Evolutionary conservation across 1,140 invertebrate genomes (phyloP).

Genomic region (Ceratitis capitata): DNA sequence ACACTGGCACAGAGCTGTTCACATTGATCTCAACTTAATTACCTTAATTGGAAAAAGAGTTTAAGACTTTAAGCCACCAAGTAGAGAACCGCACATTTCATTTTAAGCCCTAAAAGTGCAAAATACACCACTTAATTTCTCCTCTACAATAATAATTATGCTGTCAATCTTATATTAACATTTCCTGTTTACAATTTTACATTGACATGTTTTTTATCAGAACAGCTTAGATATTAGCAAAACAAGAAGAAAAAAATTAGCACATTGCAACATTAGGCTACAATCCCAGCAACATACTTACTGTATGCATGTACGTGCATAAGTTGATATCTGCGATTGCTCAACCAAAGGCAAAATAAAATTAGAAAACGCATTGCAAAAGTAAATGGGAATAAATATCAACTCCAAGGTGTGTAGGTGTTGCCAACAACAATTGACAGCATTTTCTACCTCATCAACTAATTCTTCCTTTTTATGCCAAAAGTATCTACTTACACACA

Average conservation of each 20-base stretch:
- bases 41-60: no score
- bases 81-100: no score
- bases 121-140: neutral
- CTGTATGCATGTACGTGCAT: no score
- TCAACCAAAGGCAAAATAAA: neutral
- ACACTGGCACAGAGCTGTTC: no score
- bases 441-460: neutral
- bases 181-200: neutral
- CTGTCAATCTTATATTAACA: neutral
- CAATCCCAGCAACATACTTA: neutral
- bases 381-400: neutral
- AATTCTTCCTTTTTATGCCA: neutral
- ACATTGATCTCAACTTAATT: no score
- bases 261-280: neutral
- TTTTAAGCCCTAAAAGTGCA: no score
- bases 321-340: no score
- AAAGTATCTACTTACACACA: neutral
- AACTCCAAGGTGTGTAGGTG: neutral
- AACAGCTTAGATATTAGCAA: neutral
- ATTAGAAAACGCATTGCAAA: constrained; percentile 32
- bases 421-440: neutral
- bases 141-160: neutral
- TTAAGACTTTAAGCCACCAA: no score
- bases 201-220: neutral
- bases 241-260: neutral